Evolutionary conservation across 2,113 vertebrate genomes (phyloP).

Genomic region (Gallinago paraguaiae): DNA sequence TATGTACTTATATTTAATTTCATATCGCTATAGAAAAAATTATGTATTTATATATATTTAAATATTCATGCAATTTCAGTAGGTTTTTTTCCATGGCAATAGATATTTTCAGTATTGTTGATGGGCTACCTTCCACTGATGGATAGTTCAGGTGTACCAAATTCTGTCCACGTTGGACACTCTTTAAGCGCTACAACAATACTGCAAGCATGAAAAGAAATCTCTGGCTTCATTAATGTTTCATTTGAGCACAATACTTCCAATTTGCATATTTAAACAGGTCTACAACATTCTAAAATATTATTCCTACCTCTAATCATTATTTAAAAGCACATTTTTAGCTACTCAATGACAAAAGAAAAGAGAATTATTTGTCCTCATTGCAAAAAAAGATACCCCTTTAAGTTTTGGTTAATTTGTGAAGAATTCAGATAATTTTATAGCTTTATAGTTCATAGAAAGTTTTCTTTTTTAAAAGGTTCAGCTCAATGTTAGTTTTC

Average conservation of each 20-base stretch:
- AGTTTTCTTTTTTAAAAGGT: constrained; percentile 2
- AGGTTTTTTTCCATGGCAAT: background rate
- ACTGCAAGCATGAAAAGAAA: background rate
- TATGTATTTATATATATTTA: background rate
- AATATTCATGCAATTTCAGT: background rate
- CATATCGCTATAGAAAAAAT: background rate
- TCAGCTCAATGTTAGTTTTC: background rate
- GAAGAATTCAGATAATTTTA: background rate
- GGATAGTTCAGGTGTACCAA: background rate
- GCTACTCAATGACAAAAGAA: background rate
- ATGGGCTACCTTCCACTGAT: background rate
- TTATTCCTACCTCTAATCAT: background rate
- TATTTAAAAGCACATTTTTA: background rate
- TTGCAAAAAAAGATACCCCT: background rate
- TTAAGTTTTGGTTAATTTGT: background rate
- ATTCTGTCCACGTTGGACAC: background rate
- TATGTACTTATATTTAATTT: background rate
- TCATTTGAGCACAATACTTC: background rate
- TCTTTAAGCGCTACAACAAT: background rate
- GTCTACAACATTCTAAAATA: background rate
- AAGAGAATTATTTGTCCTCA: background rate
- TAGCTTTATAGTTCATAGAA: background rate
- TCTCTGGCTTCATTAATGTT: background rate
- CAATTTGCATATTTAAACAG: background rate
- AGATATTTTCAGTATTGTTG: background rate